phyloP scores from a whole-genome alignment of 2,113 vertebrate genomes.

The Thamnaconus septentrionalis region DNA sequence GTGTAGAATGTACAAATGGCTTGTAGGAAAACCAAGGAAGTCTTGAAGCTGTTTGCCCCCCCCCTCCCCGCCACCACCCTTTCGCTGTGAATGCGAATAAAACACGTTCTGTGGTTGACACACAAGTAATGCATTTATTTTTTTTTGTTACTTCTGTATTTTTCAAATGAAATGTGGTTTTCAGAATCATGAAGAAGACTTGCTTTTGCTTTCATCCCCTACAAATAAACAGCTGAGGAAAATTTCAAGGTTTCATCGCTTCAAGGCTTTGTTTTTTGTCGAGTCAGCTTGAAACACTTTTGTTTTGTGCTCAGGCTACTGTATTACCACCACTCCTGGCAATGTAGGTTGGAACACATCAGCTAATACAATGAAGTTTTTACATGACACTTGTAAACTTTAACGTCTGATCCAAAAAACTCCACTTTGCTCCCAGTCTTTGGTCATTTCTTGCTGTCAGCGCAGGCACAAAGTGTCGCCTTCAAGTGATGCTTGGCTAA shows the following conservation, averaged over 20 bases:
- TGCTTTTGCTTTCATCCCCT: slow-evolving; percentile 33
- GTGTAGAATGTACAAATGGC: slow-evolving; percentile 36
- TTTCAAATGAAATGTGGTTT: slow-evolving; percentile 32
- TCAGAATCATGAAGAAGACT: slow-evolving; percentile 36
- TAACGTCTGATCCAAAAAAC: slow-evolving; percentile 6
- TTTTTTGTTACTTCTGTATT: slow-evolving; percentile 8
- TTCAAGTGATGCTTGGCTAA: slow-evolving; percentile 33
- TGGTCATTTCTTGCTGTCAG: slow-evolving; percentile 19
- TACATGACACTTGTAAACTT: slow-evolving; percentile 9
- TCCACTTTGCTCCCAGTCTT: background rate
- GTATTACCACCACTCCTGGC: background rate
- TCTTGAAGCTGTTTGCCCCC: slow-evolving; percentile 53
- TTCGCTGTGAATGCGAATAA: slow-evolving; percentile 58
- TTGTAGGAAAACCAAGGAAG: slow-evolving; percentile 50
- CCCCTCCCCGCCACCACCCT: background rate
- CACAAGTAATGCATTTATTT: slow-evolving; percentile 44
- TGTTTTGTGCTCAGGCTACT: background rate
- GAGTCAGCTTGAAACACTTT: background rate
- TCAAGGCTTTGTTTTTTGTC: no score
- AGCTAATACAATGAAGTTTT: background rate
- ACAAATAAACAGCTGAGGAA: slow-evolving; percentile 4
- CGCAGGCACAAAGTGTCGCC: slow-evolving; percentile 3
- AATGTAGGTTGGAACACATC: background rate
- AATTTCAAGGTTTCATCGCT: background rate
- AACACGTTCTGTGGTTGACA: slow-evolving; percentile 63